phyloP scores from a whole-genome alignment of 2,888 invertebrate genomes.

The Drosophila anceps region DNA sequence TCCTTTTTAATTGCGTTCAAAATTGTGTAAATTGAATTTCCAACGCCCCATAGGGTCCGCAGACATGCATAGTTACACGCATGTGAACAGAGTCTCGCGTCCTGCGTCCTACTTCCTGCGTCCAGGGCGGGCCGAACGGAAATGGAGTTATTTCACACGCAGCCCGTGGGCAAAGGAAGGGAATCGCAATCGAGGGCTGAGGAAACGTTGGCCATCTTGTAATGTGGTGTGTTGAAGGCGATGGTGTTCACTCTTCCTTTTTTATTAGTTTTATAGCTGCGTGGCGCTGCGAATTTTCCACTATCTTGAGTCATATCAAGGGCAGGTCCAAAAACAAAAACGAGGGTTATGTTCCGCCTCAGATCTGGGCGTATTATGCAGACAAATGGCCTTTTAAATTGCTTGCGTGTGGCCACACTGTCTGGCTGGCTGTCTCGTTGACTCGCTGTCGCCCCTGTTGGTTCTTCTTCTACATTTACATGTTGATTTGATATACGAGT shows the following conservation, averaged over 20 bases:
- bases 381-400: conserved; percentile 76
- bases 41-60: conserved; percentile 55
- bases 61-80: conserved; percentile 69
- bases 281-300: conserved; percentile 32
- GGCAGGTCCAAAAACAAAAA: conserved; percentile 24
- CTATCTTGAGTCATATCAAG: conserved; percentile 42
- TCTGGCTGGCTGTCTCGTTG: conserved; percentile 19
- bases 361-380: conserved; percentile 49
- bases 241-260: conserved; percentile 32
- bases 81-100: conserved; percentile 45
- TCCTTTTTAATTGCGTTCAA: conserved; percentile 71
- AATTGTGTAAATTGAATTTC: conserved; percentile 77
- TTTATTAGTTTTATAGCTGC: conserved; percentile 4
- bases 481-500: conserved; percentile 76
- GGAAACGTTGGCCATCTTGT: conserved; percentile 39
- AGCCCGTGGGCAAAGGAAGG: not conserved
- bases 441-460: conserved; percentile 20
- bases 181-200: not conserved
- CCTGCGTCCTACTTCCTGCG: conserved; percentile 8
- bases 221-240: conserved; percentile 51
- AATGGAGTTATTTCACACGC: conserved; percentile 71
- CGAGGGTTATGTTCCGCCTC: conserved; percentile 1
- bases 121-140: conserved; percentile 42
- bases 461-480: conserved; percentile 57
- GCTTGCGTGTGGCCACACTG: conserved; percentile 67